phyloP scores from a whole-genome alignment of 1,140 invertebrate species.

The Calliphora vicina region DNA sequence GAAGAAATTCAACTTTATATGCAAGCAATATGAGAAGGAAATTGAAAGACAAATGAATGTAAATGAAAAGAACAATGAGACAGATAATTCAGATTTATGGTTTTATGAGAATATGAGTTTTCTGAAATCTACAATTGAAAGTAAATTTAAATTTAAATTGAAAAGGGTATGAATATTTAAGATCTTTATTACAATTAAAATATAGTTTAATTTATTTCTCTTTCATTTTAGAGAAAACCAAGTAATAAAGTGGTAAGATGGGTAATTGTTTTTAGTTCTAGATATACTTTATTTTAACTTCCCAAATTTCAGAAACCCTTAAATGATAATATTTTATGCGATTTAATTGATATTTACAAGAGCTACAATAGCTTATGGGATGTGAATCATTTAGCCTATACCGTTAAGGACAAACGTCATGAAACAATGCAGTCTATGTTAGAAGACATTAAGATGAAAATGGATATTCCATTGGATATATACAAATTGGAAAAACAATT shows the following conservation, averaged over 20 bases:
- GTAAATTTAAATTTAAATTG: background rate
- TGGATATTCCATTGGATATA: background rate
- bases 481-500: conserved; percentile 32
- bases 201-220: background rate
- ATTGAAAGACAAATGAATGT: background rate
- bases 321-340: background rate
- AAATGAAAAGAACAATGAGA: background rate
- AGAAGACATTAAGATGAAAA: conserved; percentile 16
- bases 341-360: conserved; percentile 36
- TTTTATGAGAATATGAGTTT: conserved; percentile 34
- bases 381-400: conserved; percentile 32
- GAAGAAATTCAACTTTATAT: conserved; percentile 8
- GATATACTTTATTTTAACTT: no score
- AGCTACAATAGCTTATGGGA: conserved; percentile 28
- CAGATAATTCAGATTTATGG: background rate
- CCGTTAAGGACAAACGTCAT: conserved; percentile 25
- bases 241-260: background rate
- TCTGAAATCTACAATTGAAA: background rate
- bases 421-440: conserved; percentile 22
- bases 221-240: background rate
- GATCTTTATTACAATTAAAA: background rate
- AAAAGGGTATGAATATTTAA: conserved; percentile 29
- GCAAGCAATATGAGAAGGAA: conserved; percentile 21
- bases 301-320: conserved; percentile 5
- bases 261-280: background rate